These are phyloP conservation scores for Halcyon smyrnensis DNA, from an alignment of 2,797 vertebrate genomes.

Conservation along the genomic window DNA sequence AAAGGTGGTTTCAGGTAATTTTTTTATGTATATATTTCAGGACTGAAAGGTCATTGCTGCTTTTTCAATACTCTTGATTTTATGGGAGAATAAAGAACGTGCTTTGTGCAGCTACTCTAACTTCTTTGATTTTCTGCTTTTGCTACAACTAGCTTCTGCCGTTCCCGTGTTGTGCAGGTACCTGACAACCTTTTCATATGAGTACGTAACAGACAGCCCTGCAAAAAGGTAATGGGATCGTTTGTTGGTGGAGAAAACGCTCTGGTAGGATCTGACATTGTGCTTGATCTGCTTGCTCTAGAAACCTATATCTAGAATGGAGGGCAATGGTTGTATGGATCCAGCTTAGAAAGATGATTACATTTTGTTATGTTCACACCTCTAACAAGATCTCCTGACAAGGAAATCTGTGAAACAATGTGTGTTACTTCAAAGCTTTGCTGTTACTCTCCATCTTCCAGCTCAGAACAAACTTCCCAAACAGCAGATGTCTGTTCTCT, in stretches of 20 bases:
- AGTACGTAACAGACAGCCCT: not conserved
- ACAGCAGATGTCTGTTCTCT: conserved; percentile 44
- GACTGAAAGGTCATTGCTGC: not conserved
- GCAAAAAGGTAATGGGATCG: not conserved
- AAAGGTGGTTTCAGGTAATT: not conserved
- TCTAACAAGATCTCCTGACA: conserved; percentile 45
- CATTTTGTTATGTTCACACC: conserved; percentile 56
- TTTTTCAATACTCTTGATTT: not conserved
- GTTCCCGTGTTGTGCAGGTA: accelerated
- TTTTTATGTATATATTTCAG: not conserved
- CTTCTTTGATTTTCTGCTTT: not conserved
- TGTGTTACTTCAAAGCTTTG: conserved; percentile 46
- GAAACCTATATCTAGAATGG: not conserved
- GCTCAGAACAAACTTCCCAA: conserved; percentile 33
- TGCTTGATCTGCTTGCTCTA: not conserved
- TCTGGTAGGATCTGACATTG: not conserved
- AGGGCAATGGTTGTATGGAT: not conserved
- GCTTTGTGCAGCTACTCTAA: not conserved
- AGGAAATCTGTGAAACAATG: conserved; percentile 66
- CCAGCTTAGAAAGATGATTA: not conserved
- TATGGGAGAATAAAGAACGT: not conserved
- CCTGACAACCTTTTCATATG: not conserved
- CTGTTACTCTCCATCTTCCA: conserved; percentile 49
- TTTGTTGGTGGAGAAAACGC: not conserved
- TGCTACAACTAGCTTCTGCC: not conserved